Base-by-base conservation (phyloP, 2,888 invertebrate genomes). In the Cyaniris semiargus region DNA sequence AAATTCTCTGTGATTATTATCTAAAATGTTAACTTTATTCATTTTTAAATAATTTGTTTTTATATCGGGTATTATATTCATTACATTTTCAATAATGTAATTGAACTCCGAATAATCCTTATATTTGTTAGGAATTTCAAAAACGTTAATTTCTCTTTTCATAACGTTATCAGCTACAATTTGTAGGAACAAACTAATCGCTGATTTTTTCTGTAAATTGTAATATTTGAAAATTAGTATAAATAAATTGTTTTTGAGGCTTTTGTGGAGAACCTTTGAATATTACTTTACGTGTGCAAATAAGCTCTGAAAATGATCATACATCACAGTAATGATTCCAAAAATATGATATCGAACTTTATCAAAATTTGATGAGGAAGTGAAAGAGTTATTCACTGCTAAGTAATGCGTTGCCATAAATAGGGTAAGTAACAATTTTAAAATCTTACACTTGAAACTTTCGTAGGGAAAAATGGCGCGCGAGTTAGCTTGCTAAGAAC, bases 91-190 rank as follows among this genome's bases (percentile, higher is more conserved):
- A 7, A 85, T 27, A 21, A 81, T 79, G 0, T 48, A 15, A 31
- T 78, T 75, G 3, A 81, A 81, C 23, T 82, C 66, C 0, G 78
- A 78, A 1, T 23, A 6, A 8, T 77, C 78, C 18, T 79, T 76
- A 5, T 78, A 53, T 23, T 80, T 76, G 34, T 82, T 81, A 38
- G 77, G 21, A 21, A 85, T 76, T 78, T 86, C 83, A 1, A 83
- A 38, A 1, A 86, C 79, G 38, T 83, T 83, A 5, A 85, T 79
- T 0, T 76, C 44, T 1, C 80, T 78, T 77, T 83, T 85, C 56
- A 82, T 83, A 3, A 84, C 70, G 78, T 86, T 86, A 80, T 87
- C 86, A 44, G 82, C 81, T 5, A 86, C 82, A 15, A 85, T 83
- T 86, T 87, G 87, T 31, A 85, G 44, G 72, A 80, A 83, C 0